Percentiles rank a stretch among this genome's conserved stretches.
These are phyloP conservation scores for Orchesella flavescens DNA, from an alignment of 2,888 invertebrate genomes.

Conservation along the genomic window DNA sequence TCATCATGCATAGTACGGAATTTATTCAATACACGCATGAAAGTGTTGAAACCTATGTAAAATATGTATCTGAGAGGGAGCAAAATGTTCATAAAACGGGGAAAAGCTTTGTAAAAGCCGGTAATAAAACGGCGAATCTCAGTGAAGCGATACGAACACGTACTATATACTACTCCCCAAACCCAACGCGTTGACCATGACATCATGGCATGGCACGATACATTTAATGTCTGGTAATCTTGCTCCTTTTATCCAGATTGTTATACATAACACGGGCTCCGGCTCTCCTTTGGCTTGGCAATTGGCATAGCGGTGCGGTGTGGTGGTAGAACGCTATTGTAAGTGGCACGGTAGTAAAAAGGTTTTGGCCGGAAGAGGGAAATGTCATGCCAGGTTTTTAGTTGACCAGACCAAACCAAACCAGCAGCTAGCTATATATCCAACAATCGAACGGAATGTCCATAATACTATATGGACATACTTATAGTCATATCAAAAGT, in stretches of 20 bases:
- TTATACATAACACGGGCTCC: neutral
- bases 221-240: conserved; percentile 13
- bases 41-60: conserved; percentile 20
- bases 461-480: neutral
- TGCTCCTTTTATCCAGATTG: neutral
- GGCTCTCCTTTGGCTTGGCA: neutral
- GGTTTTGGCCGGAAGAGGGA: conserved; percentile 37
- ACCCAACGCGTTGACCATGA: neutral
- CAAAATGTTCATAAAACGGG: conserved; percentile 19
- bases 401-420: neutral
- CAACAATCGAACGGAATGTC: neutral
- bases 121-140: conserved; percentile 25
- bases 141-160: neutral
- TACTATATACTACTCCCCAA: no score
- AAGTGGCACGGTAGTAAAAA: conserved; percentile 11
- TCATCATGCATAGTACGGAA: neutral
- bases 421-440: no score
- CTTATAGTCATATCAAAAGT: neutral
- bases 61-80: conserved; percentile 5
- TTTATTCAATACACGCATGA: conserved; percentile 31
- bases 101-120: conserved; percentile 19
- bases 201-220: conserved; percentile 1
- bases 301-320: neutral
- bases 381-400: conserved; percentile 36
- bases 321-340: neutral